Evolutionary conservation across 2,113 vertebrate species (phyloP), one percentile per base, ranked within the genome.

Genomic region (Lanius ludovicianus): DNA sequence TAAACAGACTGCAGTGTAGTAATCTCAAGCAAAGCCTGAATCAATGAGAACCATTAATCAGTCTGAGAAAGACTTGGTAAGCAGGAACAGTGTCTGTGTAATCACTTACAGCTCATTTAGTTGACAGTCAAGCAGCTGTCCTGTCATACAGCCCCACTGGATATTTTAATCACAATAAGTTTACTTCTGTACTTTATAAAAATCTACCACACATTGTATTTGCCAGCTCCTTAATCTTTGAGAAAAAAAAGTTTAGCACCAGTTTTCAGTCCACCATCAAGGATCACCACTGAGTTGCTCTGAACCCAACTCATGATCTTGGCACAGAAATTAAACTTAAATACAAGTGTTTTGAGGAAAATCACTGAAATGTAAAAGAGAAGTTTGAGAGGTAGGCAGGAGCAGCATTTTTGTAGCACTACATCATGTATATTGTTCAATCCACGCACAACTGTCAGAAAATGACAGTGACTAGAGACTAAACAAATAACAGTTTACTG

Each of bases 41-140:
- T 60, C 89, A 71, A 62, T 41, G 55, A 84, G 52, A 92, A 77
- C 19, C 47, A 91, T 94, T 85, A 92, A 96, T 97, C 87, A 93
- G 89, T 77, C 80, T 56, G 83, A 84, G 50, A 71, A 67, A 84
- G 59, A 74, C 78, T 47, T 64, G 62, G 63, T 93, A 77, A 90
- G 84, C 46, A 86, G 63, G 18, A 87, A 52, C 41, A 70, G 50
- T 19, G 52, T 50, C 70, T 74, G 76, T n/a, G 52, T 74, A 93
- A 95, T 94, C 87, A 78, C 69, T 94, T 71, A 90, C 78, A 95
- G 64, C 78, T 90, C 94, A 95, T 94, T 95, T 93, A 95, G 79
- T 15, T 18, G 12, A 93, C 64, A 95, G 68, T 35, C 9, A 6
- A 82, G 81, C 95, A 97, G 96, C 93, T 95, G 96, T 93, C 80